These are phyloP conservation scores for Lota lota DNA, from an alignment of 2,113 vertebrate genomes.

Conservation along the genomic window DNA sequence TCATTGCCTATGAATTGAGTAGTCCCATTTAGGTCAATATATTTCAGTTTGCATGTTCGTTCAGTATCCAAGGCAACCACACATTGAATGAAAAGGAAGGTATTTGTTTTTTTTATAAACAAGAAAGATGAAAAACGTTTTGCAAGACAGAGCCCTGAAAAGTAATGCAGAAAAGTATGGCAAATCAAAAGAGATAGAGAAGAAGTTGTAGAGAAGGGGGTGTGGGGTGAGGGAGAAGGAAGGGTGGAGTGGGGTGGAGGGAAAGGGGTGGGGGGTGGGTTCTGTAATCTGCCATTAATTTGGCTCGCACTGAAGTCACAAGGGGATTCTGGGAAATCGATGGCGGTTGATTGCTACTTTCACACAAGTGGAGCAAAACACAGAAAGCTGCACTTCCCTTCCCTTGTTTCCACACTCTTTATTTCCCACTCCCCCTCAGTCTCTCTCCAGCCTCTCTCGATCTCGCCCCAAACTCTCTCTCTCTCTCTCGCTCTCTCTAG, in stretches of 20 bases:
- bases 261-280: slow-evolving; percentile 20
- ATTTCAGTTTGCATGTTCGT: too few relatives aligned
- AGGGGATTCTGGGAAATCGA: slow-evolving; percentile 64
- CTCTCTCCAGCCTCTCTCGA: neutral
- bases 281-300: slow-evolving; percentile 61
- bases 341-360: slow-evolving; percentile 63
- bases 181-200: neutral
- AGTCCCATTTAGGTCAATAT: too few relatives aligned
- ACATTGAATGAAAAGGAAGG: too few relatives aligned
- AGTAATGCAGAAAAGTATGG: neutral
- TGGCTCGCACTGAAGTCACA: slow-evolving; percentile 49
- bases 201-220: slow-evolving; percentile 9
- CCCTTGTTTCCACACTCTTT: slow-evolving; percentile 22
- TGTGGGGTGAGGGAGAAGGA: slow-evolving; percentile 12
- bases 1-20: too few relatives aligned
- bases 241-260: slow-evolving; percentile 40
- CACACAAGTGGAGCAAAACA: slow-evolving; percentile 55
- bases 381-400: slow-evolving; percentile 20
- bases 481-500: neutral
- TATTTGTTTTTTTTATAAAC: too few relatives aligned
- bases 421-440: neutral
- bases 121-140: too few relatives aligned
- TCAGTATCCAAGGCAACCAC: too few relatives aligned
- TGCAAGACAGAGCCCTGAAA: neutral
- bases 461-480: neutral